Conservation (phyloP, 1,140 invertebrate species). For the Cydia pomonella region DNA sequence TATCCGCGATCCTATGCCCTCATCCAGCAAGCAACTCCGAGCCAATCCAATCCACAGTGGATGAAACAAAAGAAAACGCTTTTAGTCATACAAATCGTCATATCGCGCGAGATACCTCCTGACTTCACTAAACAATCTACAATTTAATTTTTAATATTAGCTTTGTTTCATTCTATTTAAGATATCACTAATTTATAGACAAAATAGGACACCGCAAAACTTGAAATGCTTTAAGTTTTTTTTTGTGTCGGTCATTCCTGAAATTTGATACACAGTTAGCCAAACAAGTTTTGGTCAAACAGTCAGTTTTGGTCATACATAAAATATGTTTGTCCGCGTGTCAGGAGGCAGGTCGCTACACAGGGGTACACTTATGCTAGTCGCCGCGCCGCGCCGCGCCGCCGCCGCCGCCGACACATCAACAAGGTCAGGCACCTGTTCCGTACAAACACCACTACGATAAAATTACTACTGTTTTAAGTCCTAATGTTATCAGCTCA, state of each 20-base stretch:
- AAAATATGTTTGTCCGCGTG: background rate
- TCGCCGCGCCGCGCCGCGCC: slow-evolving; percentile 6
- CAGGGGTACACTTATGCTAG: background rate
- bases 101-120: slow-evolving; percentile 1
- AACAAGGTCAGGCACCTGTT: background rate
- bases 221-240: too few species aligned
- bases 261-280: too few species aligned
- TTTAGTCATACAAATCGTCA: slow-evolving; percentile 61
- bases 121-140: background rate
- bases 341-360: background rate
- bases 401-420: background rate
- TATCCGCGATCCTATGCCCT: slow-evolving; percentile 40
- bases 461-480: background rate
- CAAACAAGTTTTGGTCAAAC: background rate
- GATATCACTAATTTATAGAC: background rate
- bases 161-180: background rate
- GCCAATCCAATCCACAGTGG: slow-evolving; percentile 68
- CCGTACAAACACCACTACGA: background rate
- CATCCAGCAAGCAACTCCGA: slow-evolving; percentile 23
- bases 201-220: background rate
- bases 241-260: too few species aligned
- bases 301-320: background rate
- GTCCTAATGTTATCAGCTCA: background rate
- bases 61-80: slow-evolving; percentile 78
- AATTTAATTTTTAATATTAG: background rate